A percentile compares a stretch with the other conserved stretches of the same genome.
Evolutionary conservation across 2,797 vertebrate species (phyloP).

Genomic region (Sebastes steindachneri): DNA sequence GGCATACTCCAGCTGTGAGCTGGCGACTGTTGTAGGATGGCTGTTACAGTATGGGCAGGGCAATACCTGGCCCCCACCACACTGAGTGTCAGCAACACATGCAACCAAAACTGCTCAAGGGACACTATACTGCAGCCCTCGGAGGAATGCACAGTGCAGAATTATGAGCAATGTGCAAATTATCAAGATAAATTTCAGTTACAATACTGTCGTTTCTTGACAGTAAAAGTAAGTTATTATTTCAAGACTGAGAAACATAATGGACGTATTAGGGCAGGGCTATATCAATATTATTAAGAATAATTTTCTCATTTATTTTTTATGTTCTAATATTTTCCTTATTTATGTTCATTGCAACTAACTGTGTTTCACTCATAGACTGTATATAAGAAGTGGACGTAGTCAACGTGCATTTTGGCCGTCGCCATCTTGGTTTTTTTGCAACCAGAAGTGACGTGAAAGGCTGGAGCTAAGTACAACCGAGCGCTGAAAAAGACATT

Average conservation of each 20-base stretch:
- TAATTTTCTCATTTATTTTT: neutral
- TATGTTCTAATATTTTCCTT: neutral
- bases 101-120: neutral
- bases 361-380: neutral
- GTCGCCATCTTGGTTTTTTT: too few relatives aligned
- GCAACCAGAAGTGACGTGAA: too few relatives aligned
- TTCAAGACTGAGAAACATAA: neutral
- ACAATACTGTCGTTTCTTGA: neutral
- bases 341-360: neutral
- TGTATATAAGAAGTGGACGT: too few relatives aligned
- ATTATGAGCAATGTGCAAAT: constrained; percentile 23
- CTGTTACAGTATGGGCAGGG: neutral
- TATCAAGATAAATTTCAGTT: neutral
- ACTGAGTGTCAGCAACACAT: neutral
- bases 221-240: neutral
- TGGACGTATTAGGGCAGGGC: neutral
- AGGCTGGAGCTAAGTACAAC: too few relatives aligned
- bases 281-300: neutral
- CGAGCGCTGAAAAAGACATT: too few relatives aligned
- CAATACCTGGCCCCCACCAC: neutral
- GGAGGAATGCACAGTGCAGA: neutral
- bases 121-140: neutral
- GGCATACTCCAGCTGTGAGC: constrained; percentile 8
- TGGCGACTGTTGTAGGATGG: neutral
- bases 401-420: too few relatives aligned